These are phyloP conservation scores for Rotaria magnacalcarata DNA, from an alignment of 2,888 invertebrate genomes.

Conservation along the genomic window DNA sequence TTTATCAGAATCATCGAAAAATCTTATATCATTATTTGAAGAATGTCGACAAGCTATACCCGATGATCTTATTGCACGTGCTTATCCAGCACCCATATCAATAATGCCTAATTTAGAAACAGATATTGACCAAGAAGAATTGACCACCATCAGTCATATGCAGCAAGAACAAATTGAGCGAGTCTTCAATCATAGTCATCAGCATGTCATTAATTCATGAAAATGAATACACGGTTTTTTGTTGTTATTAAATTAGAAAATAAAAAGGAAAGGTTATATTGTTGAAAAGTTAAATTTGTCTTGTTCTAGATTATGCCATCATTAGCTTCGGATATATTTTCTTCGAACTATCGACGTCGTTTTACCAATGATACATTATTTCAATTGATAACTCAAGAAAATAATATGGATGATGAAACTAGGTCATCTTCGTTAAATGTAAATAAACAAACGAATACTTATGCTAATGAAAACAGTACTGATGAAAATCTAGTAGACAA, in stretches of 20 bases:
- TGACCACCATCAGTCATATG: background rate
- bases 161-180: background rate
- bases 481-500: background rate
- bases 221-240: background rate
- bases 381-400: background rate
- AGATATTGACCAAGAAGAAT: slow-evolving; percentile 2
- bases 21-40: slow-evolving; percentile 25
- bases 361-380: background rate
- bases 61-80: slow-evolving; percentile 13
- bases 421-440: background rate
- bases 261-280: background rate
- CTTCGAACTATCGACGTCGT: background rate
- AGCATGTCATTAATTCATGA: background rate
- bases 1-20: background rate
- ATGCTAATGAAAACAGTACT: background rate
- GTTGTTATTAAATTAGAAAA: background rate
- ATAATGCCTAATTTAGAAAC: slow-evolving; percentile 24
- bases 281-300: background rate
- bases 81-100: background rate
- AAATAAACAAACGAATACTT: background rate
- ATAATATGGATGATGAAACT: background rate
- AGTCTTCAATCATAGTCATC: background rate
- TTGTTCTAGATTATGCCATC: slow-evolving; percentile 10
- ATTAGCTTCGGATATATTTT: background rate
- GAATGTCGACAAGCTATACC: slow-evolving; percentile 9